Conservation (phyloP, 2,888 invertebrate genomes). For the Scaptomyza parva region DNA sequence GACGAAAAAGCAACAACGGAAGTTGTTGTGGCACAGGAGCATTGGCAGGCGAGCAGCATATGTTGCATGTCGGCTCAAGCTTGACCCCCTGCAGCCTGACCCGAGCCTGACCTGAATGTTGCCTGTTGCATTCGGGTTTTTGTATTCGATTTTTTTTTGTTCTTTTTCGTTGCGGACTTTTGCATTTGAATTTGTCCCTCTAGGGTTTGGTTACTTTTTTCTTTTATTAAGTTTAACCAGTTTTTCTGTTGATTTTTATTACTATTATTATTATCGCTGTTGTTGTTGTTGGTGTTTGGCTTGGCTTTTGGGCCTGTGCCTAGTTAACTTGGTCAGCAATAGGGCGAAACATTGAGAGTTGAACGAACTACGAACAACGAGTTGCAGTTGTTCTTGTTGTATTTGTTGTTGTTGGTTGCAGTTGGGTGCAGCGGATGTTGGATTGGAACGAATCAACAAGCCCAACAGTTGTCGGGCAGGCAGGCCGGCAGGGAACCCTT, state of each 20-base stretch:
- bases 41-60: too few relatives aligned
- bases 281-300: background rate
- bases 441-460: conserved; percentile 15
- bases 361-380: conserved; percentile 48
- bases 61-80: conserved; percentile 39
- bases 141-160: conserved; percentile 15
- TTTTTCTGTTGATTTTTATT: conserved; percentile 29
- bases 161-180: conserved; percentile 29
- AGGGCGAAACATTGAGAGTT: conserved; percentile 19
- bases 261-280: conserved; percentile 8
- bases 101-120: conserved; percentile 16
- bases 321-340: conserved; percentile 16
- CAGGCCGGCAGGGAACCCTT: conserved; percentile 30
- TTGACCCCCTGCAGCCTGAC: conserved; percentile 39
- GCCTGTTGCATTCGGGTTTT: conserved; percentile 24
- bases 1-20: conserved; percentile 19
- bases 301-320: conserved; percentile 13
- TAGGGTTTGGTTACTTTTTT: conserved; percentile 18
- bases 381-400: conserved; percentile 35
- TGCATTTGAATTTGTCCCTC: conserved; percentile 50
- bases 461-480: conserved; percentile 3
- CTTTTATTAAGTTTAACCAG: conserved; percentile 36
- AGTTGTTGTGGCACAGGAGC: conserved; percentile 38
- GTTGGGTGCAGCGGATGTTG: conserved; percentile 50
- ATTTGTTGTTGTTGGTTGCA: too few relatives aligned